Evolutionary conservation across 2,797 vertebrate species (phyloP).

Genomic region (Calcarius lapponicus): DNA sequence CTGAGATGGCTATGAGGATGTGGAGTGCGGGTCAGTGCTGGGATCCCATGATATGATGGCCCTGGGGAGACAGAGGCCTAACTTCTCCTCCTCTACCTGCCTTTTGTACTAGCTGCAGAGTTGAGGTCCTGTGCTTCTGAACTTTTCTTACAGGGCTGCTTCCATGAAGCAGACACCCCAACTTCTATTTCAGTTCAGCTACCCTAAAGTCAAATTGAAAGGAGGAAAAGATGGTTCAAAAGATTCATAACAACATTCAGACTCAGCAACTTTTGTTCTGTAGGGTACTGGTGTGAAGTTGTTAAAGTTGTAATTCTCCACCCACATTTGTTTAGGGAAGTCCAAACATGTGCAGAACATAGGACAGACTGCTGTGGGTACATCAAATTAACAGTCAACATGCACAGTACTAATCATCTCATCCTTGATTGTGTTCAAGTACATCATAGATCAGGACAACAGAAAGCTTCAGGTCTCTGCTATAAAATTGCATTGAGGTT

Average conservation of each 20-base stretch:
- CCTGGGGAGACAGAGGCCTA: background rate
- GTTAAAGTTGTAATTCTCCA: background rate
- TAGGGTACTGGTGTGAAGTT: background rate
- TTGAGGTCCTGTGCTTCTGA: background rate
- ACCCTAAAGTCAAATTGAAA: background rate
- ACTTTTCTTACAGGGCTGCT: background rate
- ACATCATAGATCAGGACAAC: background rate
- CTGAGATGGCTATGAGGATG: background rate
- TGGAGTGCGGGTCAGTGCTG: accelerated
- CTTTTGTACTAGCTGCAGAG: background rate
- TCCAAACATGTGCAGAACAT: background rate
- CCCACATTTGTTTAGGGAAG: background rate
- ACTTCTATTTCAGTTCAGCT: background rate
- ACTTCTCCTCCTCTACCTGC: background rate
- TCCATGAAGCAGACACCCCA: background rate
- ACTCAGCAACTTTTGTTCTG: background rate
- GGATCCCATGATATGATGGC: background rate
- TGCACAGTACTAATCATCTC: background rate
- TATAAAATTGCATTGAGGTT: background rate
- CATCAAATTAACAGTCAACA: background rate
- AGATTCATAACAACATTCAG: background rate
- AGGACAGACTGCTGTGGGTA: background rate
- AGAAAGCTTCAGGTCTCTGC: background rate
- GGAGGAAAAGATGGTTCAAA: background rate
- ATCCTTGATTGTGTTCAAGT: background rate